Evolutionary conservation across 2,113 vertebrate species (phyloP).

Genomic region (Ahaetulla prasina): DNA sequence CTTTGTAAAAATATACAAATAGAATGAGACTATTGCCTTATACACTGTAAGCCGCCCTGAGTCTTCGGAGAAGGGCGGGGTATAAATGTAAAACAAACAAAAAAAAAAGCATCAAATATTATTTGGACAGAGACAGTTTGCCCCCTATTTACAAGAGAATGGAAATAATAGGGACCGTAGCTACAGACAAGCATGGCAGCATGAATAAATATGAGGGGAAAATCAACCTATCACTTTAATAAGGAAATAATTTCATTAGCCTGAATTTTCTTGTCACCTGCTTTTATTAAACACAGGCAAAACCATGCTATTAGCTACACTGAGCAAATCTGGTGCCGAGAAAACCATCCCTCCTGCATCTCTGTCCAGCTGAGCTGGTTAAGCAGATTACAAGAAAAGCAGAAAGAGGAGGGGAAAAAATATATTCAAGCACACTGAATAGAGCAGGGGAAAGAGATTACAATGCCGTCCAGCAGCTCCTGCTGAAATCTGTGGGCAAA

Average conservation of each 20-base stretch:
- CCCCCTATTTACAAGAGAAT: fast-evolving
- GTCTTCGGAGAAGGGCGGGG: no score
- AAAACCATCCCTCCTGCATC: neutral
- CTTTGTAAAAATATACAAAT: no score
- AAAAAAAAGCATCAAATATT: no score
- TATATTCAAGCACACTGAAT: neutral
- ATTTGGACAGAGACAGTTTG: neutral
- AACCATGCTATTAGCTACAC: fast-evolving
- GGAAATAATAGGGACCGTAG: neutral
- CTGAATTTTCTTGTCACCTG: constrained; percentile 7
- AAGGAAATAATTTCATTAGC: constrained; percentile 11
- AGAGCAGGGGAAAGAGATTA: neutral
- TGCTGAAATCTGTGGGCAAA: fast-evolving
- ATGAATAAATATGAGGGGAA: fast-evolving
- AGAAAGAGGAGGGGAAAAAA: neutral
- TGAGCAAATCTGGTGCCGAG: neutral
- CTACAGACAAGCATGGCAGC: neutral
- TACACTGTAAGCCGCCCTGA: no score
- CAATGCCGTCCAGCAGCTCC: neutral
- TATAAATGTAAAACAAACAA: no score
- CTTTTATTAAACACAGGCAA: constrained; percentile 6
- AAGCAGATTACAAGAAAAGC: constrained; percentile 34
- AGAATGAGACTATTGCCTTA: no score
- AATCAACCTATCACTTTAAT: neutral
- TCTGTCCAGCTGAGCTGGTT: constrained; percentile 12